phyloP scores from a whole-genome alignment of 1,140 invertebrate genomes.

The Drepana arcuata region DNA sequence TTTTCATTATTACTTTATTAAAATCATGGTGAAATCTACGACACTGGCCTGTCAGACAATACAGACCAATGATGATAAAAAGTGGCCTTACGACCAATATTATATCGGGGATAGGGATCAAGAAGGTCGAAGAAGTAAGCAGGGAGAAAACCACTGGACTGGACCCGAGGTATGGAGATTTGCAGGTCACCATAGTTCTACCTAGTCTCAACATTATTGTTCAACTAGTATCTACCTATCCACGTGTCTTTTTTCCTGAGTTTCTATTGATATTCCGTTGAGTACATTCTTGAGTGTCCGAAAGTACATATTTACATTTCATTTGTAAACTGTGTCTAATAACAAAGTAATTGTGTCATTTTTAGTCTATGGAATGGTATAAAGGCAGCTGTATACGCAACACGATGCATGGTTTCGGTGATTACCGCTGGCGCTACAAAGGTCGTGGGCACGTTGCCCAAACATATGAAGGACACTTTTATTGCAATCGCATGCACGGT shows the following conservation, averaged over 20 bases:
- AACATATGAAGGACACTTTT: conserved; percentile 69
- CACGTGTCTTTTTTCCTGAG: no score
- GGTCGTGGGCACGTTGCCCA: conserved; percentile 25
- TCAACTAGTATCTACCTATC: no score
- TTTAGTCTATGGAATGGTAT: conserved; percentile 52
- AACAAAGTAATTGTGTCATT: no score
- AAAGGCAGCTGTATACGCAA: conserved; percentile 43
- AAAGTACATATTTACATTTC: no score
- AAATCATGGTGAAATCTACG: no score
- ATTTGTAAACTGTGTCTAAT: neutral
- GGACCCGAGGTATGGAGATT: conserved; percentile 32
- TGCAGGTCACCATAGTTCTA: no score
- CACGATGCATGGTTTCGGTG: conserved; percentile 64
- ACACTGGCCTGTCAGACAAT: no score
- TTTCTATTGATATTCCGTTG: no score
- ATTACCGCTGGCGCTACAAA: conserved; percentile 41
- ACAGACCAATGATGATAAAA: conserved; percentile 21
- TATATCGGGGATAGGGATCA: conserved; percentile 41
- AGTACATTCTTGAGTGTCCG: no score
- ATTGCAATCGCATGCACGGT: conserved; percentile 65
- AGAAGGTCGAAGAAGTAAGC: conserved; percentile 25
- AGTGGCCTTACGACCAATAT: conserved; percentile 38
- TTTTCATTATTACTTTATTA: no score
- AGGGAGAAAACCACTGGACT: conserved; percentile 36
- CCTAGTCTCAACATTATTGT: no score